These are phyloP conservation scores for Copsychus sechellarum DNA, from an alignment of 2,113 vertebrate species.

Conservation along the genomic window DNA sequence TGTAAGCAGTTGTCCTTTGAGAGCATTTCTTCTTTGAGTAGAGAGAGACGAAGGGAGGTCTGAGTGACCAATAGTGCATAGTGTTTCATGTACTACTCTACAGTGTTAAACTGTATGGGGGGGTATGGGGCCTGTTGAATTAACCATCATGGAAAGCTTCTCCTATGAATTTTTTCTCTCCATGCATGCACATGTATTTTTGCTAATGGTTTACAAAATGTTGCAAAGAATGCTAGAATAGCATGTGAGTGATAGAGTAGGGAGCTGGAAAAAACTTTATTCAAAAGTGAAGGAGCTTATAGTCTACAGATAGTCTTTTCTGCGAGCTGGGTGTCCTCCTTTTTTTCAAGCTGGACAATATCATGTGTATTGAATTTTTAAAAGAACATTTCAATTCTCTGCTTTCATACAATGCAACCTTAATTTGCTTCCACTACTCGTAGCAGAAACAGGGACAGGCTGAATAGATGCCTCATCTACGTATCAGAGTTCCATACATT, in stretches of 20 bases:
- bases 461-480: neutral
- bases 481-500: neutral
- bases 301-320: neutral
- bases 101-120: neutral
- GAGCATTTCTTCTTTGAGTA: neutral
- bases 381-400: neutral
- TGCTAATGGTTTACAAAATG: neutral
- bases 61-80: neutral
- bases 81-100: neutral
- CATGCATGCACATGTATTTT: fast-evolving
- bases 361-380: neutral
- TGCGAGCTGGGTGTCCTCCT: neutral
- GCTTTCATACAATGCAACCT: neutral
- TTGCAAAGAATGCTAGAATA: neutral
- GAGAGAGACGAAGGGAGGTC: neutral
- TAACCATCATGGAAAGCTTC: neutral
- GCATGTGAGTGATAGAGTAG: neutral
- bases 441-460: neutral
- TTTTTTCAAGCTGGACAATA: neutral
- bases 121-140: neutral
- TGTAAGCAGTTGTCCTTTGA: neutral
- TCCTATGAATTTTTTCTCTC: fast-evolving
- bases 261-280: neutral
- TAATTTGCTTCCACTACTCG: neutral
- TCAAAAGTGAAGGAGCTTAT: neutral